Percentiles rank a stretch among this genome's conserved stretches.
Conservation (phyloP, 2,113 vertebrate genomes). For the Collichthys lucidus region DNA sequence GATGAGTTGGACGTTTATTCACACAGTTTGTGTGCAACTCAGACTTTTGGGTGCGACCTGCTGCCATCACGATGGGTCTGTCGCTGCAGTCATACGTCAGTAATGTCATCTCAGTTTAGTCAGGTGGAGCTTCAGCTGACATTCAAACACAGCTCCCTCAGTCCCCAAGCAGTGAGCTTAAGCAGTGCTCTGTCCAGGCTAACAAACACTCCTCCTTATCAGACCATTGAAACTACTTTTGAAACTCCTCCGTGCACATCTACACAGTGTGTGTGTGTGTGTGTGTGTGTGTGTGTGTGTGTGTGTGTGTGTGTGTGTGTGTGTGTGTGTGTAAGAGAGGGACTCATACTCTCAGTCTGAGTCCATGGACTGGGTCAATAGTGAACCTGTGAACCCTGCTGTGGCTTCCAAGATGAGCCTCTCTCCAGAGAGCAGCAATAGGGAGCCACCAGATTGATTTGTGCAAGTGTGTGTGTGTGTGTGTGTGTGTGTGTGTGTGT, state of each 20-base stretch:
- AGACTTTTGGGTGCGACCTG: too few relatives aligned
- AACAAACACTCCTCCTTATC: background rate
- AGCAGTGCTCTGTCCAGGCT: too few relatives aligned
- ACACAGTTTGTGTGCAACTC: too few relatives aligned
- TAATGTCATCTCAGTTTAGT: background rate
- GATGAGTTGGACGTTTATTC: too few relatives aligned
- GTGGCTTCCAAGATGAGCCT: constrained; percentile 47
- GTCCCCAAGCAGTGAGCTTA: background rate
- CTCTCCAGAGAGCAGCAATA: constrained; percentile 45
- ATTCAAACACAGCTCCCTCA: background rate
- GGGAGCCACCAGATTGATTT: constrained; percentile 49
- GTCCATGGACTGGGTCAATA: constrained; percentile 55
- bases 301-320: background rate
- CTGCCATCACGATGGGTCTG: too few relatives aligned
- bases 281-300: background rate
- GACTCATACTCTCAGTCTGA: background rate
- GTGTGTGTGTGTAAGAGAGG: background rate
- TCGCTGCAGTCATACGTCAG: too few relatives aligned
- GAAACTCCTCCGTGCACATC: background rate
- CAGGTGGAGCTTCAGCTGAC: background rate
- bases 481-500: constrained; percentile 30
- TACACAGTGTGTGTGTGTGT: background rate
- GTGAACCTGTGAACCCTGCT: constrained; percentile 60
- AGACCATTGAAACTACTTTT: background rate
- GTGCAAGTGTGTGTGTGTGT: constrained; percentile 25